These are phyloP conservation scores for Artibeus jamaicensis DNA, from an alignment of 2,797 vertebrate genomes.

Conservation along the genomic window DNA sequence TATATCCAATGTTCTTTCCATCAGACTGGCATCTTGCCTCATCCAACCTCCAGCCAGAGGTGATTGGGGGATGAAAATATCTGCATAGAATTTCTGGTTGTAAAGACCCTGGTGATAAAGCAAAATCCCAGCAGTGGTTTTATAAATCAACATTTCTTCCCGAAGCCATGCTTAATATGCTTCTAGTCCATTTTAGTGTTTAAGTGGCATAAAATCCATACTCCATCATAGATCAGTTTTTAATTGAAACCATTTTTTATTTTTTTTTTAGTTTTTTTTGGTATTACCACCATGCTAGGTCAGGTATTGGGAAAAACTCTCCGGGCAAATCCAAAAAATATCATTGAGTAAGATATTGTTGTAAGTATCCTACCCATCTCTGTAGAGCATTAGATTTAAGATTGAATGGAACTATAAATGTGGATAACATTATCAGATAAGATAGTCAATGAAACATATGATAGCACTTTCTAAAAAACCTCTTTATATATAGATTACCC, in stretches of 20 bases:
- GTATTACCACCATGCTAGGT: background rate
- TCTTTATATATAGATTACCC: background rate
- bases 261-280: constrained; percentile 24
- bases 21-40: background rate
- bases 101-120: background rate
- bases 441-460: background rate
- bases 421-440: constrained; percentile 40
- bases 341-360: background rate
- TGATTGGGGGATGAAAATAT: background rate
- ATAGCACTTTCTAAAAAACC: background rate
- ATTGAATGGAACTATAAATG: constrained; percentile 32
- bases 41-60: background rate
- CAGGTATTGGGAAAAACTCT: constrained; percentile 9
- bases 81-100: background rate
- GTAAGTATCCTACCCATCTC: background rate
- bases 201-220: constrained; percentile 10
- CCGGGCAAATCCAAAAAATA: background rate
- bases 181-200: background rate
- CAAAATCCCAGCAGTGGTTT: background rate
- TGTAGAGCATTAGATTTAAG: constrained; percentile 8
- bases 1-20: background rate
- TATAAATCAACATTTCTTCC: background rate
- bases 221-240: constrained; percentile 37
- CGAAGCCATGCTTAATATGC: background rate
- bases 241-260: constrained; percentile 37